A percentile compares a stretch with the other conserved stretches of the same genome.
Evolutionary conservation across 2,888 invertebrate species (phyloP).

Genomic region (Timema cristinae): DNA sequence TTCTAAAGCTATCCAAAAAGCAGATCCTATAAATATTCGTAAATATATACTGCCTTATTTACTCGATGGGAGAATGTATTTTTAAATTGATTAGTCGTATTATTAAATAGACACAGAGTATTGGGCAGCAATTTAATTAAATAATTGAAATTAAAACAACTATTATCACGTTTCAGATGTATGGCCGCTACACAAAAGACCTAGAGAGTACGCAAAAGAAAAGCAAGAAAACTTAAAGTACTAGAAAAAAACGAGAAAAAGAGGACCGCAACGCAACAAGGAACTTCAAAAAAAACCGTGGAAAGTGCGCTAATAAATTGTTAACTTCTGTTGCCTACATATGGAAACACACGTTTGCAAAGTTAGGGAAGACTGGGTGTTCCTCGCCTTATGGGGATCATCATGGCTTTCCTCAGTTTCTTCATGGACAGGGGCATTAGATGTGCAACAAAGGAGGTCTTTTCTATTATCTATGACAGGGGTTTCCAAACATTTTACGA

Average conservation of each 20-base stretch:
- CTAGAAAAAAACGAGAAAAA: constrained; percentile 60
- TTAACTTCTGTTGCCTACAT: constrained; percentile 57
- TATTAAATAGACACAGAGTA: too few relatives aligned
- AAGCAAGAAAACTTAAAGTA: constrained; percentile 75
- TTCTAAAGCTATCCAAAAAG: too few relatives aligned
- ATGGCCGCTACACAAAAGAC: constrained; percentile 91
- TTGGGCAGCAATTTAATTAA: too few relatives aligned
- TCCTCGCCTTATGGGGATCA: constrained; percentile 87
- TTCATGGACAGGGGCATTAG: constrained; percentile 91
- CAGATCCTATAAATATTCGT: too few relatives aligned
- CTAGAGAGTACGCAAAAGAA: constrained; percentile 88
- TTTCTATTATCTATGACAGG: neutral
- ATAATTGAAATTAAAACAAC: too few relatives aligned
- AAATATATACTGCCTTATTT: too few relatives aligned
- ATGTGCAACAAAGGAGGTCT: constrained; percentile 80
- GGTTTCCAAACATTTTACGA: too few relatives aligned
- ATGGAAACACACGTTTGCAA: constrained; percentile 84
- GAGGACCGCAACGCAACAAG: constrained; percentile 52
- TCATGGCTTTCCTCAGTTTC: constrained; percentile 92
- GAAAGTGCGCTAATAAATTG: constrained; percentile 48
- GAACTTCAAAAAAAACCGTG: constrained; percentile 41
- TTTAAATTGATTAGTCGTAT: too few relatives aligned
- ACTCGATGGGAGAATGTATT: too few relatives aligned
- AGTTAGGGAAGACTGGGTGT: constrained; percentile 94
- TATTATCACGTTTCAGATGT: constrained; percentile 62